These are phyloP conservation scores for Tricholauxania praeusta DNA, from an alignment of 2,888 invertebrate genomes.

Conservation along the genomic window DNA sequence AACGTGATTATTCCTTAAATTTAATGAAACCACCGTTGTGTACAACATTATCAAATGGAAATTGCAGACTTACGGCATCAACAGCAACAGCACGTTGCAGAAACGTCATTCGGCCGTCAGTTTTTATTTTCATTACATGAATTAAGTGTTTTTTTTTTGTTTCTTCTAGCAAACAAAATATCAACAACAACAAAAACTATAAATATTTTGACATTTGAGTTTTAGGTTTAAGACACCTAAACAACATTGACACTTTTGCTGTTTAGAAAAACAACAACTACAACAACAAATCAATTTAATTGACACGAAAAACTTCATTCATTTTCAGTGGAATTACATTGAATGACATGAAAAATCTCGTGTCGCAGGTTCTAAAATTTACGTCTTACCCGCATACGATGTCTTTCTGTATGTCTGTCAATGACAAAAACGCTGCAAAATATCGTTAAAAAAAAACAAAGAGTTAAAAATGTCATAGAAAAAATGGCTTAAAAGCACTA, in stretches of 20 bases:
- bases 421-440: not conserved
- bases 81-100: not conserved
- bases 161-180: not conserved
- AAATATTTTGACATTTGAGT: constrained; percentile 6
- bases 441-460: no score
- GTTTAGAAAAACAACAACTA: not conserved
- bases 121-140: not conserved
- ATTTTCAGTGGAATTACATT: not conserved
- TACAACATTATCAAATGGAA: no score
- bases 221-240: not conserved
- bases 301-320: constrained; percentile 5
- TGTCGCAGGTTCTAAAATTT: not conserved
- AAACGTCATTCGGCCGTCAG: not conserved
- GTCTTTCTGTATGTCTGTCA: not conserved
- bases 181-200: not conserved
- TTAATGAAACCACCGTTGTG: not conserved
- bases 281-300: constrained; percentile 5
- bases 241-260: constrained; percentile 6
- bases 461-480: not conserved
- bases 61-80: no score
- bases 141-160: constrained; percentile 8
- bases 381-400: not conserved
- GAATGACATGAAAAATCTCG: not conserved
- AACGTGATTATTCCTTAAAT: not conserved
- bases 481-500: not conserved